Conservation (phyloP, 2,888 invertebrate species). For the Tenthredo distinguenda region DNA sequence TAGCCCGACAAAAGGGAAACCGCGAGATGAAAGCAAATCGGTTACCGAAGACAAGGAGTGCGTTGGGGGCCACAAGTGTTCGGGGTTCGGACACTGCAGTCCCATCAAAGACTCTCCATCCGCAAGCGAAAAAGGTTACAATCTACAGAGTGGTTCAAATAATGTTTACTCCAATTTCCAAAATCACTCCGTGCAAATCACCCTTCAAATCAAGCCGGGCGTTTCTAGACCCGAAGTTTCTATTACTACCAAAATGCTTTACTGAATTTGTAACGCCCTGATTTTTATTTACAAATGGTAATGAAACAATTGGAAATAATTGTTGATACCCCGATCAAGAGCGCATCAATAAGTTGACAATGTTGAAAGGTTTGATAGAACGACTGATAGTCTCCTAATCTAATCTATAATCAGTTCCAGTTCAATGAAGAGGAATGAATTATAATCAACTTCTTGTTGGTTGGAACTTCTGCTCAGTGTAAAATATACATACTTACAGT, state of each 20-base stretch:
- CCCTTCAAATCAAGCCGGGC: background rate
- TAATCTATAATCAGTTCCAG: background rate
- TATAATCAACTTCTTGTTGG: background rate
- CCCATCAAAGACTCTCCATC: constrained; percentile 52
- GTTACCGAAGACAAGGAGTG: constrained; percentile 32
- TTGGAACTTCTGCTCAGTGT: background rate
- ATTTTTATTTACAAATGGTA: background rate
- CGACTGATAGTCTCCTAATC: background rate
- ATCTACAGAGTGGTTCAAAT: constrained; percentile 37
- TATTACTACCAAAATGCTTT: background rate
- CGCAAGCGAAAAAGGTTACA: constrained; percentile 52
- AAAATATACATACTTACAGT: background rate
- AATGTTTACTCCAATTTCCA: background rate
- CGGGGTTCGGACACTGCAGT: constrained; percentile 61
- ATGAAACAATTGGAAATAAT: background rate
- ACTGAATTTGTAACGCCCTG: background rate
- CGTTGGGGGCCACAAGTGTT: constrained; percentile 55
- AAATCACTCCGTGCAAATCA: background rate
- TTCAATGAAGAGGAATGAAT: background rate
- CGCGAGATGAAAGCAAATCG: constrained; percentile 4
- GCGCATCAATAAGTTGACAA: background rate
- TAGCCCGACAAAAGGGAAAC: constrained; percentile 1
- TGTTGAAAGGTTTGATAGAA: background rate
- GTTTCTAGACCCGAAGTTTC: background rate
- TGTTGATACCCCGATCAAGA: background rate